Base-by-base conservation (phyloP, 2,888 invertebrate species). In the Petrophora chlorosata region DNA sequence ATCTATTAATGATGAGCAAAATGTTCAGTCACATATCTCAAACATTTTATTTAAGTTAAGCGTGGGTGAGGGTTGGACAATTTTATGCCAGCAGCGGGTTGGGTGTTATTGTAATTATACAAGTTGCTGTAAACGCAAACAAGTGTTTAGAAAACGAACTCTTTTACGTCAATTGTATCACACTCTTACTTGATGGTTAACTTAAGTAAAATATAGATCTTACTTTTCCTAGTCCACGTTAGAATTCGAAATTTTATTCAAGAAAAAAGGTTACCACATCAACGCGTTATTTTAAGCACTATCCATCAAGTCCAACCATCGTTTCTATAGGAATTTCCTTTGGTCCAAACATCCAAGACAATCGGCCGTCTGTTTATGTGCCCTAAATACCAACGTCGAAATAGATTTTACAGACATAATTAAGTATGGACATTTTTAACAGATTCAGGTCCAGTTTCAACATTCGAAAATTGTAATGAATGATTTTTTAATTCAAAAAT, bases 351-450 rank as follows among this genome's bases (percentile, higher is more conserved):
- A 50, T 51, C 40, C 39, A 55, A 65, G 57, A 68, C 67, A 65
- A 63, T 64, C 58, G 38, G 34, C 33, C 12, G 35, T 51, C 67
- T 68, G 69, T 76, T 73, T 69, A 67, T 61, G 47, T 63, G 76
- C 53, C 67, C 78, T 63, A 70, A 73, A 79, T 79, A 71, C 73
- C 76, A 54, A 58, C 57, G 56, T 54, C 45, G 61, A 72, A 74
- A 74, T 65, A 67, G 56, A 63, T 55, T 59, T 63, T 58, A 56
- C 62, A 55, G 54, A 56, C 53, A 40, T 52, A 9, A 16, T 12
- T 25, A 30, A 22, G 14, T 14, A 19, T 29, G 7, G 58, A 61
- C 5, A 4, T 3, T 8, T 29, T 10, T 9, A 26, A 23, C 3
- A 23, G 3, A 23, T 23, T 19, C 1, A 19, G 5, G 19, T 19